phyloP scores from a whole-genome alignment of 2,113 vertebrate genomes.

The Macheiramphus alcinus region DNA sequence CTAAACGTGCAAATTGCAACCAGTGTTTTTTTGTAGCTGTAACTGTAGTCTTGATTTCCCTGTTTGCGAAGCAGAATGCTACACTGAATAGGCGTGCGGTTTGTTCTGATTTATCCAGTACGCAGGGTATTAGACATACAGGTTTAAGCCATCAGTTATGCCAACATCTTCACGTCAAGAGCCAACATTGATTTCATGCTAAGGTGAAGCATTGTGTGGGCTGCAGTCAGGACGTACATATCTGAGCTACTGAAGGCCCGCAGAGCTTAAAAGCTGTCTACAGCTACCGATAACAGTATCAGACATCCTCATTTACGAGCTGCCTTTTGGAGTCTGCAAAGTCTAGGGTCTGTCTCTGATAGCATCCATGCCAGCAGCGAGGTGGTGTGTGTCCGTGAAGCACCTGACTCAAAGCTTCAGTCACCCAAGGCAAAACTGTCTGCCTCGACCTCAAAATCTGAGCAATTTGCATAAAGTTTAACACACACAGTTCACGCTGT shows the following conservation, averaged over 20 bases:
- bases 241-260: background rate
- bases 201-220: background rate
- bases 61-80: background rate
- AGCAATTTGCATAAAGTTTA: background rate
- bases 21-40: background rate
- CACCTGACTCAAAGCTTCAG: fast-evolving
- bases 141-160: background rate
- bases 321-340: background rate
- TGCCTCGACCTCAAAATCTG: background rate
- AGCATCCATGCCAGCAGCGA: background rate
- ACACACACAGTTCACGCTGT: background rate
- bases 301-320: background rate
- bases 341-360: background rate
- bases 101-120: background rate
- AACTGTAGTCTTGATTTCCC: background rate
- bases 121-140: background rate
- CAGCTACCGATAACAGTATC: background rate
- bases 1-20: background rate
- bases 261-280: background rate
- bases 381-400: background rate
- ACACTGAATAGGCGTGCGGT: background rate
- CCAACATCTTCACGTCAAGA: background rate
- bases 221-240: background rate
- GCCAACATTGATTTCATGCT: background rate
- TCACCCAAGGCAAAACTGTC: background rate